Evolutionary conservation across 2,797 vertebrate species (phyloP).

Genomic region (Pseudochirops cupreus): DNA sequence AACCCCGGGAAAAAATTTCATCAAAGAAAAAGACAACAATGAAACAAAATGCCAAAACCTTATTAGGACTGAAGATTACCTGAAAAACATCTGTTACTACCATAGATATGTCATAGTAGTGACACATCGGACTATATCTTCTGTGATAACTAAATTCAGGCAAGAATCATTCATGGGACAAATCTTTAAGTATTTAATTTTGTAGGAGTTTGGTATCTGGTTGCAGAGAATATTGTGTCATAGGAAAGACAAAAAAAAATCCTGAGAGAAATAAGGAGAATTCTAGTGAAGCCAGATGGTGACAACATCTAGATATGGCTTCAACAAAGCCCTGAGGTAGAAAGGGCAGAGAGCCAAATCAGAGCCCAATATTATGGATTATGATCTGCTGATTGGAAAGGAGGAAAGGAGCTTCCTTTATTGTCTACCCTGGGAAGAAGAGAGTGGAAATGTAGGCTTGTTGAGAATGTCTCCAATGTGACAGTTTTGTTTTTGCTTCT

Average conservation of each 20-base stretch:
- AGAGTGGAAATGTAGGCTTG: neutral
- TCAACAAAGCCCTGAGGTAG: neutral
- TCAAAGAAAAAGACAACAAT: neutral
- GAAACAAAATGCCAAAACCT: neutral
- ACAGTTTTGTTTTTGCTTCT: neutral
- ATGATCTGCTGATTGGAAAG: neutral
- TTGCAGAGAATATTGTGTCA: neutral
- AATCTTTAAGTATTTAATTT: neutral
- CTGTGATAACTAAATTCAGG: neutral
- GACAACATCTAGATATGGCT: neutral
- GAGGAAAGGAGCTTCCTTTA: neutral
- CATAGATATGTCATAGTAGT: neutral
- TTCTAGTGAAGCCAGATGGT: neutral
- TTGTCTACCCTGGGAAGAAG: neutral
- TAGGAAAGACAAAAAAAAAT: neutral
- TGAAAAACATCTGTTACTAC: neutral
- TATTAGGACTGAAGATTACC: neutral
- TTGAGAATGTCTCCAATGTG: neutral
- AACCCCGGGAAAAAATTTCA: neutral
- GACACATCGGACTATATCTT: neutral
- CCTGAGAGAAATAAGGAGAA: neutral
- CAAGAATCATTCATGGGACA: neutral
- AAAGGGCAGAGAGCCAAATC: neutral
- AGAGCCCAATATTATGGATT: neutral
- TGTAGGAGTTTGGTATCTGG: neutral